A percentile compares a stretch with the other conserved stretches of the same genome.
Evolutionary conservation across 2,113 vertebrate species (phyloP).

Genomic region (Xyrauchen texanus): DNA sequence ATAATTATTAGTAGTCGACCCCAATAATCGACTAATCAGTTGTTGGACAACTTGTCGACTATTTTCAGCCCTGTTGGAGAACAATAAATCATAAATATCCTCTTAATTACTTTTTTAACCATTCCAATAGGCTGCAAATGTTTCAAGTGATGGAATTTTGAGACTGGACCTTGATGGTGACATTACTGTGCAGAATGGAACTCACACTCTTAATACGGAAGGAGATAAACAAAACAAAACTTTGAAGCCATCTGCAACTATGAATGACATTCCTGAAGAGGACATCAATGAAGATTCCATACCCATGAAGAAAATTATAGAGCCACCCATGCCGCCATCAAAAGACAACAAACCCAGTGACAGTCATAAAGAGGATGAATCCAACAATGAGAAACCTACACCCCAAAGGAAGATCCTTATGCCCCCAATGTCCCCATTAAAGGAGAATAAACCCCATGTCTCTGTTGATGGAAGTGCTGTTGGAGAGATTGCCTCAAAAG

Average conservation of each 20-base stretch:
- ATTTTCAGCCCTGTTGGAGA: background rate
- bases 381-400: background rate
- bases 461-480: constrained; percentile 44
- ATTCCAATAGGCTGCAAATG: constrained; percentile 77
- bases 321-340: constrained; percentile 68
- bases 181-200: constrained; percentile 71
- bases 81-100: background rate
- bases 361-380: constrained; percentile 49
- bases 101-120: background rate
- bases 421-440: constrained; percentile 66
- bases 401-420: constrained; percentile 73
- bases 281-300: constrained; percentile 3
- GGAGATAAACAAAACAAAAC: constrained; percentile 40
- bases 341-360: constrained; percentile 61
- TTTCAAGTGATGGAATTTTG: constrained; percentile 83
- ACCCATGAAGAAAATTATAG: constrained; percentile 63
- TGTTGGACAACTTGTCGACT: too few species aligned
- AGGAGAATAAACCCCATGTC: constrained; percentile 57
- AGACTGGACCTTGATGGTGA: constrained; percentile 83
- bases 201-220: constrained; percentile 54
- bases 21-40: too few species aligned
- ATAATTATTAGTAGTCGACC: too few species aligned
- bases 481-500: constrained; percentile 41
- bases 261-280: constrained; percentile 35
- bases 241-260: constrained; percentile 9